Conservation (phyloP, 2,888 invertebrate genomes). For the Eumerus sabulonum region DNA sequence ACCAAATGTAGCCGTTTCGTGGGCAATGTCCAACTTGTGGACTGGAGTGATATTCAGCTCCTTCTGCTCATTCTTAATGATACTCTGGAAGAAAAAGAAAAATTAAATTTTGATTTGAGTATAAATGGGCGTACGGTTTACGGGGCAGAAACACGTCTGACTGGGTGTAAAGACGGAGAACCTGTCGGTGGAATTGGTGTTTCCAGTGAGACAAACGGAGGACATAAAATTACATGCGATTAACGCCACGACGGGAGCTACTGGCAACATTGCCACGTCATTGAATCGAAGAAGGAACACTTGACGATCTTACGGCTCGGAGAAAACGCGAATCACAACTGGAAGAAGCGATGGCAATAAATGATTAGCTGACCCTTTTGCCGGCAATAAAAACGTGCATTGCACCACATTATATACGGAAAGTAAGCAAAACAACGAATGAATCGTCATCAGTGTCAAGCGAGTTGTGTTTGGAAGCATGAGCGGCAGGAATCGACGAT, state of each 20-base stretch:
- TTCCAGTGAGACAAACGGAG: conserved; percentile 18
- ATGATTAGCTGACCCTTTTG: background rate
- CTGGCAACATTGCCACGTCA: conserved; percentile 26
- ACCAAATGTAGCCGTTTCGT: conserved; percentile 87
- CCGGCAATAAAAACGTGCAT: conserved; percentile 24
- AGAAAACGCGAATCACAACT: conserved; percentile 42
- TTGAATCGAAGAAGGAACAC: background rate
- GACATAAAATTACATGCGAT: conserved; percentile 54
- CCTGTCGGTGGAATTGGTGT: conserved; percentile 15
- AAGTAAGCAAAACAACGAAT: conserved; percentile 6
- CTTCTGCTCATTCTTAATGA: conserved; percentile 77
- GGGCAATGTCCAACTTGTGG: conserved; percentile 74
- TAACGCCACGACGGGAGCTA: conserved; percentile 33
- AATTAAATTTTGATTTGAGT: background rate
- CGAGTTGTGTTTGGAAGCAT: conserved; percentile 9
- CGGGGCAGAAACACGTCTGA: conserved; percentile 42
- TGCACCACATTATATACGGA: conserved; percentile 11
- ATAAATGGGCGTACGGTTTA: conserved; percentile 14
- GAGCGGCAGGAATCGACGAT: background rate
- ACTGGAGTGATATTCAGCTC: conserved; percentile 75
- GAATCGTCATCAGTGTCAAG: conserved; percentile 33
- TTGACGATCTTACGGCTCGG: conserved; percentile 14
- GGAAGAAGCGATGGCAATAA: background rate
- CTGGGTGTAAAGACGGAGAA: conserved; percentile 28
- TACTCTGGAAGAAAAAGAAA: conserved; percentile 71